Percentiles rank a stretch among this genome's conserved stretches.
phyloP scores from a whole-genome alignment of 2,113 vertebrate species.

The Dendropsophus ebraccatus region DNA sequence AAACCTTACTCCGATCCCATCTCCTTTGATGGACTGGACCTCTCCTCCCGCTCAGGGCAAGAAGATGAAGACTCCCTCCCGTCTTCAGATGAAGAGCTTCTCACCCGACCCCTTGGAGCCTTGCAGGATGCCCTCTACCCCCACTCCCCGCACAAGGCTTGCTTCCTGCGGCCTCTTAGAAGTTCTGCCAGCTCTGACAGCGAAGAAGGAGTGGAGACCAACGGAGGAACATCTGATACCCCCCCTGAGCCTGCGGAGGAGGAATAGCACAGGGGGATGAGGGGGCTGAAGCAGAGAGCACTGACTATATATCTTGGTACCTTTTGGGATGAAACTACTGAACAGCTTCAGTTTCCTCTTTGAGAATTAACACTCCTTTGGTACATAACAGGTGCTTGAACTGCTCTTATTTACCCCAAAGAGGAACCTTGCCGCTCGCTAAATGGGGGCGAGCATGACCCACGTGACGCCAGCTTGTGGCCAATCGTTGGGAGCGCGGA shows the following conservation, averaged over 20 bases:
- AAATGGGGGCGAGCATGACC: background rate
- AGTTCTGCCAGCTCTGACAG: slow-evolving; percentile 80
- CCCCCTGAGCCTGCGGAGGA: slow-evolving; percentile 48
- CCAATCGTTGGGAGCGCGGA: background rate
- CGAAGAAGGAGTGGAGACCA: slow-evolving; percentile 71
- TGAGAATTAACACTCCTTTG: background rate
- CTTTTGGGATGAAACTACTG: background rate
- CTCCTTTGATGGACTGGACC: slow-evolving; percentile 79
- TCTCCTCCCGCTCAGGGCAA: slow-evolving; percentile 75
- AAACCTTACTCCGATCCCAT: slow-evolving; percentile 74
- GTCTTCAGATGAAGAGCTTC: slow-evolving; percentile 88
- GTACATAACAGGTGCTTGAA: slow-evolving; percentile 22
- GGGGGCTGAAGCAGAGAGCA: background rate
- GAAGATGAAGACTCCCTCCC: slow-evolving; percentile 90
- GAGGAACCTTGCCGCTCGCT: background rate
- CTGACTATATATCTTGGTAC: background rate
- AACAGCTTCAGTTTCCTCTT: slow-evolving; percentile 1
- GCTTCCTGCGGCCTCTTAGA: slow-evolving; percentile 71
- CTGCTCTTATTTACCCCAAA: background rate
- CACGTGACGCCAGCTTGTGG: background rate
- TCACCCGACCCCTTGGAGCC: slow-evolving; percentile 78
- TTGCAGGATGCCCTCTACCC: slow-evolving; percentile 79
- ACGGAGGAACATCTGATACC: slow-evolving; percentile 44
- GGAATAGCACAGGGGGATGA: slow-evolving; percentile 23
- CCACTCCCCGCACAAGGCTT: slow-evolving; percentile 72